Base-by-base conservation (phyloP, 2,888 invertebrate genomes). In the Ectobius pallidus region DNA sequence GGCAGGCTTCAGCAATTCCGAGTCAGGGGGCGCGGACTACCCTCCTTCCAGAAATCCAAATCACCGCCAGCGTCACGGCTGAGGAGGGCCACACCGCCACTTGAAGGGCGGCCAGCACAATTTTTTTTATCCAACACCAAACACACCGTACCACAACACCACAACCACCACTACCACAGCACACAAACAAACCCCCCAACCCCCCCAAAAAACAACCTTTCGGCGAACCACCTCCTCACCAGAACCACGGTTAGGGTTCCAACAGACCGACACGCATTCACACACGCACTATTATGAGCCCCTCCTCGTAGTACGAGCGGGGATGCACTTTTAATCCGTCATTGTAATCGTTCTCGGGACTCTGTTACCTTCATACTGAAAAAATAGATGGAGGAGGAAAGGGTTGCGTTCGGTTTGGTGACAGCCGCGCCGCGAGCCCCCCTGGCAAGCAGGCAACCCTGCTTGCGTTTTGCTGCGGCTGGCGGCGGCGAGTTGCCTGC, bases 11-110 rank as follows among this genome's bases (percentile, higher is more conserved):
- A 25, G 20, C 42, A 7, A 14, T 65, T 30, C 42, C 20, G 49
- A 6, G 49, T 39, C 22, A 30, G 18, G 27, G 25, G 30, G 25
- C 49, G 46, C 32, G 61, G 30, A 81, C 77, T 82, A 85, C 85
- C 84, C 85, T 85, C 83, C 85, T 85, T 84, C 85, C 85, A 85
- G 85, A 83, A 85, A 84, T 84, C 84, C 84, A 84, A 84, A 82
- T 69, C 73, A 69, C 70, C 61, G 73, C 73, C 49, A 69, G 49
- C 70, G 63, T 30, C 16, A 32, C 27, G 61, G 52, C 73, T 27
- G 73, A 70, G 55, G 22, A 44, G 18, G 49, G 32, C 52, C 49
- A 22, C 58, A 32, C 18, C 55, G 39, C 61, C 67, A 68, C 67
- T 67, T 65, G 22, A 20, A 20, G 25, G 25, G 27, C 55, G 16